Conservation (phyloP, 1,140 invertebrate genomes). For the Aphelinus certus region DNA sequence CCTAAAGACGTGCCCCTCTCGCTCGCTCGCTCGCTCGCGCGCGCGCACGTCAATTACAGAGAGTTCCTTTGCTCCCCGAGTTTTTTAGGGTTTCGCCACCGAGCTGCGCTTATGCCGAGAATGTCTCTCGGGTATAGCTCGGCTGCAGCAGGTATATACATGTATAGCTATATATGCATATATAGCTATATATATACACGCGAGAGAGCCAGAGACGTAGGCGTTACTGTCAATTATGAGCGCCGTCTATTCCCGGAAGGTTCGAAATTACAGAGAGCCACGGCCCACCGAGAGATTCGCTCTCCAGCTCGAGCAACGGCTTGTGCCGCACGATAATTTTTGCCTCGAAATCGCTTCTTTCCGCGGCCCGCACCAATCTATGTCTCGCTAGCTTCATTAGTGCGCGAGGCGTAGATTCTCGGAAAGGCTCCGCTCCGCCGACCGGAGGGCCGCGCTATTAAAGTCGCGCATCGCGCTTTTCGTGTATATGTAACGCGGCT, state of each 20-base stretch:
- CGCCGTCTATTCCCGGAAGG: slow-evolving; percentile 58
- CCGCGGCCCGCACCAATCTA: not conserved
- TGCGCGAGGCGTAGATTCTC: not conserved
- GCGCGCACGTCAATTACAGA: slow-evolving; percentile 34
- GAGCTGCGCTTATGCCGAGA: not conserved
- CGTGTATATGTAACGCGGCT: too few species aligned
- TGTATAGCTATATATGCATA: not conserved
- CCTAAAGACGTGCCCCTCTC: slow-evolving; percentile 28
- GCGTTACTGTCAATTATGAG: slow-evolving; percentile 58
- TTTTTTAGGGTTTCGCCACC: slow-evolving; percentile 25
- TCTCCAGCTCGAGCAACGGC: not conserved
- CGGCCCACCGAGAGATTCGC: not conserved
- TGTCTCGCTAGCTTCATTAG: not conserved
- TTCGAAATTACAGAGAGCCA: slow-evolving; percentile 52
- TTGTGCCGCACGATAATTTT: slow-evolving; percentile 20
- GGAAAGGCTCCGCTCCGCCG: slow-evolving; percentile 5
- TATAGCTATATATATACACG: slow-evolving; percentile 9
- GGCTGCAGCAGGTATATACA: slow-evolving; percentile 47
- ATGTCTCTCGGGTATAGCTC: not conserved
- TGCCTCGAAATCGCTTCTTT: slow-evolving; percentile 15
- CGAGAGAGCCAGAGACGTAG: slow-evolving; percentile 44
- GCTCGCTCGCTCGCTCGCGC: slow-evolving; percentile 5
- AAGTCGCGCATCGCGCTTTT: too few species aligned
- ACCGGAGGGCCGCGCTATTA: too few species aligned
- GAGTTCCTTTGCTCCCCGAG: slow-evolving; percentile 14